Evolutionary conservation across 2,797 vertebrate genomes (phyloP).

Genomic region (Urophycis tenuis): DNA sequence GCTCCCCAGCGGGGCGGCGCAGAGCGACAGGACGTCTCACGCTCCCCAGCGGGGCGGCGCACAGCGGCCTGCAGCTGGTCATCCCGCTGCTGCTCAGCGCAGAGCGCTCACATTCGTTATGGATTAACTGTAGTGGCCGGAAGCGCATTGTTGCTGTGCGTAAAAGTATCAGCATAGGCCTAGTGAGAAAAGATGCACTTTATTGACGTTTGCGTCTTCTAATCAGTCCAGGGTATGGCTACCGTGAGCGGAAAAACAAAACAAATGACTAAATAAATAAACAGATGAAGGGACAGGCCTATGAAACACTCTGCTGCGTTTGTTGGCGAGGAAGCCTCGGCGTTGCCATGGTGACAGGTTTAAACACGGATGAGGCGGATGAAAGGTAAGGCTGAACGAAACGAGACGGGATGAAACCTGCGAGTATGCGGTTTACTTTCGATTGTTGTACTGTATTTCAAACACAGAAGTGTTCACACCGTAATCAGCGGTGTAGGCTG

Average conservation of each 20-base stretch:
- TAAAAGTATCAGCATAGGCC: not conserved
- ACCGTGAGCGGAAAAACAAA: not conserved
- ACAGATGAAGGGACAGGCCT: not conserved
- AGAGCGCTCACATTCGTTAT: too few relatives aligned
- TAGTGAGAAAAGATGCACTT: not conserved
- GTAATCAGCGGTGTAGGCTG: too few relatives aligned
- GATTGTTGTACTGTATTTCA: not conserved
- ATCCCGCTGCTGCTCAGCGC: too few relatives aligned
- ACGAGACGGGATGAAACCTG: not conserved
- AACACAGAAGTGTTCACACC: not conserved
- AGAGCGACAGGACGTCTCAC: too few relatives aligned
- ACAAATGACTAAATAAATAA: not conserved
- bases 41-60: too few relatives aligned
- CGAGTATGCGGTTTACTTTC: not conserved
- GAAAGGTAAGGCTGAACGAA: not conserved
- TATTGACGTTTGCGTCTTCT: not conserved
- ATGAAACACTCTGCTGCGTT: not conserved
- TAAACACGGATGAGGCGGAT: not conserved
- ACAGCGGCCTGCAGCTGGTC: too few relatives aligned
- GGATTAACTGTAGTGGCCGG: too few relatives aligned
- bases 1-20: too few relatives aligned
- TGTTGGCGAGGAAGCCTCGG: not conserved
- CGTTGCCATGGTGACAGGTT: not conserved
- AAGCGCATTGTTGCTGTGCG: not conserved
- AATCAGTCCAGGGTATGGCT: not conserved